A percentile compares a stretch with the other conserved stretches of the same genome.
phyloP scores from a whole-genome alignment of 2,797 vertebrate species.

The Rhadinocentrus ornatus region DNA sequence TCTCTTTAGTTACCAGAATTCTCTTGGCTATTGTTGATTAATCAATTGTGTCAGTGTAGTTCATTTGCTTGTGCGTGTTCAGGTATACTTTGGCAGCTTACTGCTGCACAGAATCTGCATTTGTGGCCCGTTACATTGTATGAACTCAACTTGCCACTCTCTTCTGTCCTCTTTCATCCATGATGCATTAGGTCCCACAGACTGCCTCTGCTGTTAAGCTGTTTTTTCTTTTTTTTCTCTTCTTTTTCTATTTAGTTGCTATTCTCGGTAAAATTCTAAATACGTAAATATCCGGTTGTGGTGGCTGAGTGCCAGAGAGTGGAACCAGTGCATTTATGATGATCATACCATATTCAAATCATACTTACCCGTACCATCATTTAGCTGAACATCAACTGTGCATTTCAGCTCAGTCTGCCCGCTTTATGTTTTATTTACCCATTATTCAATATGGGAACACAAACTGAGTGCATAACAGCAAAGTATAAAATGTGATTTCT shows the following conservation, averaged over 20 bases:
- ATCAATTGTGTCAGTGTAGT: neutral
- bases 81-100: conserved; percentile 5
- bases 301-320: conserved; percentile 44
- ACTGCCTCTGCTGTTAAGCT: conserved; percentile 18
- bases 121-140: conserved; percentile 22
- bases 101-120: conserved; percentile 13
- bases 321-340: conserved; percentile 25
- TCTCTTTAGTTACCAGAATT: neutral
- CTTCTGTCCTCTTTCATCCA: conserved; percentile 3
- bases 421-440: conserved; percentile 58
- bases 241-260: conserved; percentile 5
- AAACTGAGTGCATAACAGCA: conserved; percentile 37
- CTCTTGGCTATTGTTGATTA: neutral
- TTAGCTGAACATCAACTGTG: conserved; percentile 40
- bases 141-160: conserved; percentile 29
- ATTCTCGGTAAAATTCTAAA: conserved; percentile 1
- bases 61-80: neutral
- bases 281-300: conserved; percentile 18
- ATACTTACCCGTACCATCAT: conserved; percentile 31
- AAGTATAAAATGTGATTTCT: conserved; percentile 1
- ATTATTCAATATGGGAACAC: conserved; percentile 33
- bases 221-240: neutral
- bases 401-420: conserved; percentile 32
- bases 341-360: conserved; percentile 40
- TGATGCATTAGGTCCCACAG: conserved; percentile 25